Evolutionary conservation across 2,888 invertebrate genomes (phyloP).

Genomic region (Oligia strigilis): DNA sequence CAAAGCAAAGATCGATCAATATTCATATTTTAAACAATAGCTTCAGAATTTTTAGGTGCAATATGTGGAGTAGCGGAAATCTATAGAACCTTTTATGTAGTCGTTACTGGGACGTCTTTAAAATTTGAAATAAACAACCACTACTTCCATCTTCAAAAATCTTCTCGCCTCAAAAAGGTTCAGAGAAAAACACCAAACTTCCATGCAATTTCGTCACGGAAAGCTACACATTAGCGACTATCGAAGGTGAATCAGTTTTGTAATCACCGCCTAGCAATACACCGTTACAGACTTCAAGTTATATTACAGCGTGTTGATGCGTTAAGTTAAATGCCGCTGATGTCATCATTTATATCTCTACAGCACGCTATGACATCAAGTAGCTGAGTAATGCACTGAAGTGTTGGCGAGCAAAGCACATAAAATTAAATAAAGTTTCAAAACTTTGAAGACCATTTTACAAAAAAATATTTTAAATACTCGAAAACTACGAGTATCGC

Average conservation of each 20-base stretch:
- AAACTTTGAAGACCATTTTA: slow-evolving; percentile 61
- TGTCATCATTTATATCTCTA: slow-evolving; percentile 59
- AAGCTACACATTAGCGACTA: slow-evolving; percentile 12
- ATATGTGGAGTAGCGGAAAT: not conserved
- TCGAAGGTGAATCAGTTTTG: slow-evolving; percentile 13
- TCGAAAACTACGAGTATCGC: slow-evolving; percentile 85
- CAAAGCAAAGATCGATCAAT: slow-evolving; percentile 35
- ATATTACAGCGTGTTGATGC: slow-evolving; percentile 40
- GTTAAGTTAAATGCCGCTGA: slow-evolving; percentile 55
- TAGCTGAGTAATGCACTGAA: slow-evolving; percentile 53
- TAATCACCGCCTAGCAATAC: slow-evolving; percentile 28
- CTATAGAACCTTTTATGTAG: not conserved
- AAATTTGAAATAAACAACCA: not conserved
- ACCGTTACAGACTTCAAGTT: slow-evolving; percentile 35
- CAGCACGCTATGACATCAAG: slow-evolving; percentile 60
- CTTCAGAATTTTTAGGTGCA: not conserved
- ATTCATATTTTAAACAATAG: not conserved
- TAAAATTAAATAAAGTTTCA: slow-evolving; percentile 50
- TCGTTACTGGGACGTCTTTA: not conserved
- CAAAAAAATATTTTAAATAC: slow-evolving; percentile 70
- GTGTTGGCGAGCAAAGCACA: slow-evolving; percentile 24
- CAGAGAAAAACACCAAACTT: not conserved
- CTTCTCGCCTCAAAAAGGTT: not conserved
- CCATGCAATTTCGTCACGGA: slow-evolving; percentile 24
- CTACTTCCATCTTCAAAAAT: not conserved